Evolutionary conservation across 53 echinoderm and acorn worm species (phyloP), one percentile per base, ranked within the genome.

Genomic region (Stichopus horrens): DNA sequence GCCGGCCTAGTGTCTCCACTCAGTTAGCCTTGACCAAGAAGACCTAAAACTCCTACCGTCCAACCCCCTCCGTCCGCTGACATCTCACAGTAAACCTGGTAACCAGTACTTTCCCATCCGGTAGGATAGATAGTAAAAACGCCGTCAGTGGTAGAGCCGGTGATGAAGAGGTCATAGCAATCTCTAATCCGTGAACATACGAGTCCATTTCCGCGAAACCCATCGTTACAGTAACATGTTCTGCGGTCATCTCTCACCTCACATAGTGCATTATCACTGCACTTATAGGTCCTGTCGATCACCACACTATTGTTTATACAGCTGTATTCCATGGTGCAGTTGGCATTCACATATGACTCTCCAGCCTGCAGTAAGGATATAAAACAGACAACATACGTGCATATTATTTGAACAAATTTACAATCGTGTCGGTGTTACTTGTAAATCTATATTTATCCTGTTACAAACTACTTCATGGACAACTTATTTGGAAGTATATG

Each of bases 51-150:
- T 9, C 76, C n/a, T 75, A 75, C 76, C 7, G 76, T 75, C 76
- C 76, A 75, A 9, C 76, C 76, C 9, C 76, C 76, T 75, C 76
- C 76, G 4, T 75, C 76, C 5, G 76, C 10, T 75, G 76, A 75
- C 76, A 75, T 75, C 22, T 75, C 76, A 75, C 76, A 75, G 7
- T 75, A 75, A 9, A 75, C 76, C 51, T 75, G 76, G 51, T 14
- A 75, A 9, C 76, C 51, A 23, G 76, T 14, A 75, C 9, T 14
- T 14, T 60, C 60, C 60, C 60, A 60, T 5, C 60, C 60, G 14
- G 60, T 6, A 6, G 60, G 60, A 60, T 60, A 60, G 60, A 60
- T 60, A 6, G 60, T 60, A 60, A 5, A 60, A 60, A 60, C 60
- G 10, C 60, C 60, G 4, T 60, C 63, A 10, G 16, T 14, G 63